Percentiles rank a stretch among this genome's conserved stretches.
Conservation (phyloP, 37 sponge, comb jelly and placozoan species). For the Geodia barretti region DNA sequence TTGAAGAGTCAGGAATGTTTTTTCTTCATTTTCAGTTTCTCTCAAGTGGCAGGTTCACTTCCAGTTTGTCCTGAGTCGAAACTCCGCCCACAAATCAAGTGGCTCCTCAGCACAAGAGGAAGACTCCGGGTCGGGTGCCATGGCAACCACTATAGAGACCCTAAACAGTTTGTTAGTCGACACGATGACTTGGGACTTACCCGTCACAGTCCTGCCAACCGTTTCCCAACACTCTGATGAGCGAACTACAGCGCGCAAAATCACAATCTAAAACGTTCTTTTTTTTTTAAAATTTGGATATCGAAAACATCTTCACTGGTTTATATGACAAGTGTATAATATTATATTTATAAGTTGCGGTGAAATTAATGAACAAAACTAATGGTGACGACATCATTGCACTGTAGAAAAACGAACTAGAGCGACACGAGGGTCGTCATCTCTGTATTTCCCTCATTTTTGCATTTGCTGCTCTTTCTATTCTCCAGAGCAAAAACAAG, state of each 20-base stretch:
- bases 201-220: slow-evolving; percentile 66
- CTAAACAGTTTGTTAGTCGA: slow-evolving; percentile 11
- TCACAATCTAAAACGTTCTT: slow-evolving; percentile 12
- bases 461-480: not conserved
- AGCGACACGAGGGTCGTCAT: not conserved
- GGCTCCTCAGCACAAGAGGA: slow-evolving; percentile 1
- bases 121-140: slow-evolving; percentile 12
- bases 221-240: slow-evolving; percentile 49
- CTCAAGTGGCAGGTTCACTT: slow-evolving; percentile 74
- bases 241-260: not conserved
- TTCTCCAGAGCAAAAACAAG: slow-evolving; percentile 59
- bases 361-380: slow-evolving; percentile 2
- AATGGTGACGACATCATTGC: no score
- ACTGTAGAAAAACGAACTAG: not conserved
- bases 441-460: not conserved
- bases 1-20: not conserved
- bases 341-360: not conserved
- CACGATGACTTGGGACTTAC: slow-evolving; percentile 61
- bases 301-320: not conserved
- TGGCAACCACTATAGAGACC: slow-evolving; percentile 32
- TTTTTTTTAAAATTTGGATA: slow-evolving; percentile 11
- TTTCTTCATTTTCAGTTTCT: slow-evolving; percentile 27
- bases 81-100: not conserved
- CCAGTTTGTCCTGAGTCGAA: slow-evolving; percentile 61
- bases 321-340: not conserved